These are phyloP conservation scores for Apodemia arnacis DNA, from an alignment of 2,888 invertebrate genomes.

Conservation along the genomic window DNA sequence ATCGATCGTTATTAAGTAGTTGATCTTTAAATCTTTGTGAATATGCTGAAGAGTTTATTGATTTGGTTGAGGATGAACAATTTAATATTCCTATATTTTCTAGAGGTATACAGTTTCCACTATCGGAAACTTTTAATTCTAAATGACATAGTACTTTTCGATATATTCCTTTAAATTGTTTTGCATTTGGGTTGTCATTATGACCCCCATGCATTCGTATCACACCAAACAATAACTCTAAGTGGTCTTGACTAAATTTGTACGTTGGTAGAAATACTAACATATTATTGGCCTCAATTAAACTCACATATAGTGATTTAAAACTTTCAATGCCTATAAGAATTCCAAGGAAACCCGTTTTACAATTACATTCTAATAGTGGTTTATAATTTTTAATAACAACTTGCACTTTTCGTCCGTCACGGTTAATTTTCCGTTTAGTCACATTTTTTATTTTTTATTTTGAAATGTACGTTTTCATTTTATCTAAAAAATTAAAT, in stretches of 20 bases:
- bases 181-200: no score
- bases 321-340: background rate
- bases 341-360: slow-evolving; percentile 22
- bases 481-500: slow-evolving; percentile 19
- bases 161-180: background rate
- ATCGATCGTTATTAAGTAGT: no score
- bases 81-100: background rate
- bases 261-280: slow-evolving; percentile 10
- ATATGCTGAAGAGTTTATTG: no score
- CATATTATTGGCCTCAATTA: background rate
- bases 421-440: slow-evolving; percentile 20
- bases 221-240: no score
- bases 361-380: slow-evolving; percentile 15
- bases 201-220: no score
- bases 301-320: no score
- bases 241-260: background rate
- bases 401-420: slow-evolving; percentile 18
- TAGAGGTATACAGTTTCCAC: no score
- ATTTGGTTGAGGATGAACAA: background rate
- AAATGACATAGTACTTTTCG: no score
- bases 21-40: no score
- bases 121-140: no score
- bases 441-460: slow-evolving; percentile 10
- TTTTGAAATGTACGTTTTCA: slow-evolving; percentile 18
- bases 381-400: slow-evolving; percentile 18